phyloP scores from a whole-genome alignment of 2,113 vertebrate genomes.

The Gila orcuttii region DNA sequence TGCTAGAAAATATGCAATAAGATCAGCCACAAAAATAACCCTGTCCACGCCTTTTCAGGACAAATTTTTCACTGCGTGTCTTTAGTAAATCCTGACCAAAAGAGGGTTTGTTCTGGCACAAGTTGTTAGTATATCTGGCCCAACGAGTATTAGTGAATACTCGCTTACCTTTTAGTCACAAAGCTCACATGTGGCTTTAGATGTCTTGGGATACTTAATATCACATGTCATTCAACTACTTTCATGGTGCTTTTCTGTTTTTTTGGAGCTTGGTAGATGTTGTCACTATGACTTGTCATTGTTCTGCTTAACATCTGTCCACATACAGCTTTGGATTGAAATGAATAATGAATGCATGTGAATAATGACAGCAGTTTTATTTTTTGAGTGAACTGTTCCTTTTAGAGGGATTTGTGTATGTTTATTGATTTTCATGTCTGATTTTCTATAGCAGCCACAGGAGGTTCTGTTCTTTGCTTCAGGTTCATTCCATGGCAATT shows the following conservation, averaged over 20 bases:
- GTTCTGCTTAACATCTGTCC: background rate
- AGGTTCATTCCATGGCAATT: constrained; percentile 1
- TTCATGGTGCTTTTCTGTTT: background rate
- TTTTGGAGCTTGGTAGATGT: background rate
- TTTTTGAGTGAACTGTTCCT: background rate
- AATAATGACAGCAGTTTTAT: background rate
- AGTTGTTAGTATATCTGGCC: no score
- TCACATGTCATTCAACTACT: no score
- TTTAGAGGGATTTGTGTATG: background rate
- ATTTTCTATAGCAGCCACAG: background rate
- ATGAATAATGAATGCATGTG: background rate
- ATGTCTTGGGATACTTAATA: background rate
- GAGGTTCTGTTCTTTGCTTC: constrained; percentile 21
- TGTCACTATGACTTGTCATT: background rate
- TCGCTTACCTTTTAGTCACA: background rate
- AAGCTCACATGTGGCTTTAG: background rate
- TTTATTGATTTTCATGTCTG: constrained; percentile 21
- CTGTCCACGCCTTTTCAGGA: no score
- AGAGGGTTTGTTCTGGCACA: no score
- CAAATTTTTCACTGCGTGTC: no score
- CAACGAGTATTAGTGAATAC: background rate
- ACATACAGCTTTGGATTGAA: background rate
- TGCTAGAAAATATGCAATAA: no score
- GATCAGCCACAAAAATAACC: no score
- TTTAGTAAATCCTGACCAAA: no score